Evolutionary conservation across 2,888 invertebrate genomes (phyloP).

Genomic region (Lasioglossum villosulum): DNA sequence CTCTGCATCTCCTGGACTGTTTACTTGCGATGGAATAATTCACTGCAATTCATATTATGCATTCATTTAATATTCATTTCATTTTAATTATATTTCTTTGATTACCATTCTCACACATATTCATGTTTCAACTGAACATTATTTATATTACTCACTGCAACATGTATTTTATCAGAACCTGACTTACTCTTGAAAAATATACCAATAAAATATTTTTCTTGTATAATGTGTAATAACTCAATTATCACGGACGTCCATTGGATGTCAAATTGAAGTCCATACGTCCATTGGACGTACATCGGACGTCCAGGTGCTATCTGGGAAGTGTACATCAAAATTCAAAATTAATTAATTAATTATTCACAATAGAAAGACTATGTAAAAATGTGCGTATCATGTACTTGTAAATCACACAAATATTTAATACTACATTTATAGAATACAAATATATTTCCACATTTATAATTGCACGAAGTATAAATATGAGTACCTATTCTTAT

Average conservation of each 20-base stretch:
- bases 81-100: not conserved
- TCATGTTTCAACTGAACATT: not conserved
- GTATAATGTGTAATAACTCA: too few species aligned
- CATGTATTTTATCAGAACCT: not conserved
- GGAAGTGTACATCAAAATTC: not conserved
- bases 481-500: too few species aligned
- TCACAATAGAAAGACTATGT: not conserved
- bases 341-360: not conserved
- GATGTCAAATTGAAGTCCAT: too few species aligned
- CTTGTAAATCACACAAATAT: not conserved
- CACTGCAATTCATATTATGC: not conserved
- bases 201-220: not conserved
- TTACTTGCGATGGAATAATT: conserved; percentile 7
- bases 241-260: too few species aligned
- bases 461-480: not conserved
- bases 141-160: not conserved
- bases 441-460: not conserved
- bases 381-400: not conserved
- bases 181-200: not conserved
- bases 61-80: conserved; percentile 8
- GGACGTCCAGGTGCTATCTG: too few species aligned
- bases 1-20: not conserved
- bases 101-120: not conserved
- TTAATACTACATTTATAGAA: not conserved
- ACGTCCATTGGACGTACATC: too few species aligned